Evolutionary conservation across 2,888 invertebrate species (phyloP), one percentile per base, ranked within the genome.

Genomic region (Drosophila glabriapex): DNA sequence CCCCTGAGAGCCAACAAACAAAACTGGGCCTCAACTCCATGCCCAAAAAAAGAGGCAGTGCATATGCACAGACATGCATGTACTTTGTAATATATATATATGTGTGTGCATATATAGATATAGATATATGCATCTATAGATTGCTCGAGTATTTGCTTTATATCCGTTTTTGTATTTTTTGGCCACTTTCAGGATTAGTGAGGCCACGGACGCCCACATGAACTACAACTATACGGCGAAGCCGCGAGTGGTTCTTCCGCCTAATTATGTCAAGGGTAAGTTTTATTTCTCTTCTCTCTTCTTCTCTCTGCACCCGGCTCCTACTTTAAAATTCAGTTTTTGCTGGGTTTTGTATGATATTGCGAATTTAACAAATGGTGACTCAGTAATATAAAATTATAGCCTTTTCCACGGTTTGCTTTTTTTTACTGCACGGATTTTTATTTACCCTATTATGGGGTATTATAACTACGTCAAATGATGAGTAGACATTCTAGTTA

Each of bases 241-340:
- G 91, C 95, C 96, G 19, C 94, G 96, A 84, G 95, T 96, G 69
- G 95, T 96, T 76, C 93, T 96, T 80, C 96, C 96, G 41, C 95
- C 96, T 90, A 95, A 95, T 93, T 96, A 96, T 94, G 95, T 96
- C 70, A 96, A 96, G 95, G 96, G 96, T 96, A 94, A 91, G 92
- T 87, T 58, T 7, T 9, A 16, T 22, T 41, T 19, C 33, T 2
- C 25, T 16, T 31, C 7, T 31, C 22, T 43, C 3, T 19, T 31
- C 31, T 43, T 68, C 54, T 49, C 62, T 46, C 28, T 54, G n/a
- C 41, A 28, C 55, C 46, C 37, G 41, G 12, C n/a, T 56, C 43
- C 28, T 29, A 43, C 29, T 43, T 58, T 22, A 39, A 29, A 50
- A 37, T 31, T 50, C 59, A 39, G 16, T 65, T 33, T 58, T 66